Base-by-base conservation (phyloP, 2,888 invertebrate genomes). In the Cerastoderma edule region DNA sequence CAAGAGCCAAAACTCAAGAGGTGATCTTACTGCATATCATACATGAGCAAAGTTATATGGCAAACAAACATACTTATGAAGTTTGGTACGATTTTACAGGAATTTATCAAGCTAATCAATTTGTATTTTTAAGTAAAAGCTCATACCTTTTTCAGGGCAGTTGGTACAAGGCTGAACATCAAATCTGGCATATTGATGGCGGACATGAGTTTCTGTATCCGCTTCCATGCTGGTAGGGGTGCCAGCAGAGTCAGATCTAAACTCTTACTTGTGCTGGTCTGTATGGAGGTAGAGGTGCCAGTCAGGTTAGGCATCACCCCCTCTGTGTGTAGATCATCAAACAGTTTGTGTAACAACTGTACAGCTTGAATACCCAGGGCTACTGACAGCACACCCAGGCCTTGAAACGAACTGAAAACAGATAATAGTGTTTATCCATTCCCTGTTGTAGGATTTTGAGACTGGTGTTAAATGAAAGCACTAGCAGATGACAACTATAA, bases 331-430 rank as follows among this genome's bases (percentile, higher is more conserved):
- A 96, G 95, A 93, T 97, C 97, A 56, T 96, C 95, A 72, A 97
- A 94, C 80, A 97, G 93, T 33, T 95, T 95, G 39, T 95, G 95
- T 91, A 96, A 94, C 90, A 98, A 94, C 33, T 95, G 95, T n/a
- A 98, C 94, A 75, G 96, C 96, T 82, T 96, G 96, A 30, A 96
- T 96, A 19, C 97, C 97, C 67, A 98, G 94, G 0, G 97, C 97
- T 27, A 98, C 97, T 89, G 97, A 97, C 16, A 98, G 94, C 2
- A 96, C 97, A 67, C 97, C 96, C 83, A 97, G 96, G 39, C 97
- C 96, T 93, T 97, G 97, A 93, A 96, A 96, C 91, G 95, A 95
- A 90, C 75, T 89, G 83, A 66, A 76, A 66, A 33, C 19, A 32
- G 32, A 48, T 24, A 33, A n/a, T 16, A n/a, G n/a, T n/a, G n/a